Percentiles rank a stretch among this genome's conserved stretches.
phyloP scores from a whole-genome alignment of 2,797 vertebrate genomes.

The Pseudochaenichthys georgianus region DNA sequence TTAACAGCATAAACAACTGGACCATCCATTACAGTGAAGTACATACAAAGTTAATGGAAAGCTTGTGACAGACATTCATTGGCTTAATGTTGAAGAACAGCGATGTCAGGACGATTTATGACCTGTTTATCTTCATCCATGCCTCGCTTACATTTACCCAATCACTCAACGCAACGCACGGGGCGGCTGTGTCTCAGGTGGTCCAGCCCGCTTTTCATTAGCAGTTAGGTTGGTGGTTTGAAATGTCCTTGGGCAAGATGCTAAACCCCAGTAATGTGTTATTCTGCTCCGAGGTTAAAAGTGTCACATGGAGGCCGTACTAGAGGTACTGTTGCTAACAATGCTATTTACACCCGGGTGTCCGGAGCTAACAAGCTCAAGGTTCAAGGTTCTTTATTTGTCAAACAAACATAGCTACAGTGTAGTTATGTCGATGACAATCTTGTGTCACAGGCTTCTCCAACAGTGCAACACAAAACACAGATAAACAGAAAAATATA shows the following conservation, averaged over 20 bases:
- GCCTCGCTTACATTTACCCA: conserved; percentile 6
- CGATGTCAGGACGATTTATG: conserved; percentile 30
- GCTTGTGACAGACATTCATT: not conserved
- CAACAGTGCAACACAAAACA: too few species aligned
- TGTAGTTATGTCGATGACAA: too few species aligned
- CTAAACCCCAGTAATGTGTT: conserved; percentile 11
- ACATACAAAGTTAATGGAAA: conserved; percentile 12
- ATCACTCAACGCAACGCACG: not conserved
- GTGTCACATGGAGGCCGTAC: not conserved
- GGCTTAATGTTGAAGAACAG: conserved; percentile 1
- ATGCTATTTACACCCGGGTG: too few species aligned
- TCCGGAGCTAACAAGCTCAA: too few species aligned
- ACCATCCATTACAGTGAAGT: conserved; percentile 44
- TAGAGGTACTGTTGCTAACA: too few species aligned
- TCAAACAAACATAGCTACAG: too few species aligned
- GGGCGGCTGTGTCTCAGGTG: conserved; percentile 34
- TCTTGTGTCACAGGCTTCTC: too few species aligned
- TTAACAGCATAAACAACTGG: conserved; percentile 13
- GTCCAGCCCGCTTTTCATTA: conserved; percentile 23
- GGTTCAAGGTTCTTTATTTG: too few species aligned
- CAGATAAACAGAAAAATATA: too few species aligned
- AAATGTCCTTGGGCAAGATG: conserved; percentile 25
- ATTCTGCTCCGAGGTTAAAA: conserved; percentile 7
- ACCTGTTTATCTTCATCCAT: conserved; percentile 1
- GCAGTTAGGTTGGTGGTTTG: conserved; percentile 4